Evolutionary conservation across 2,113 vertebrate species (phyloP), one percentile per base, ranked within the genome.

Genomic region (Antennarius striatus): DNA sequence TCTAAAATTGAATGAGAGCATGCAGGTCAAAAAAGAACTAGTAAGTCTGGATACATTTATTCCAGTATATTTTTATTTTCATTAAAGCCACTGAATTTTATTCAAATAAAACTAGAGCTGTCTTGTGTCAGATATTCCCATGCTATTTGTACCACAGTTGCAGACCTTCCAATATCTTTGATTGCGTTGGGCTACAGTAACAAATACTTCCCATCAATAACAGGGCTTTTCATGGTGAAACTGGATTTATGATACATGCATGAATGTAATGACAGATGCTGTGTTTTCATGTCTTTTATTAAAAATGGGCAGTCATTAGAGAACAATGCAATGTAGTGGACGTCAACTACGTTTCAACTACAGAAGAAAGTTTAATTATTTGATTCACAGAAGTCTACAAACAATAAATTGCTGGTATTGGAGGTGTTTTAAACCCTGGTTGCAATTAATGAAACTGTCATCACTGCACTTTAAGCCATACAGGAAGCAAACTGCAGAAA

Each of bases 1-100:
- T 86, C 88, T 99, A 80, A 99, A 99, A 77, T 90, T 99, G 73
- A 98, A 94, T 0, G 98, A 99, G 89, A 98, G 92, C 85, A 92
- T 95, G 75, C 95, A 96, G 80, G 94, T 98, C 84, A 99, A 99
- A 91, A 98, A 95, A 75, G 96, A 98, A 43, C 91, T 99, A 90
- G 98, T 99, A 59, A 94, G 96, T 87, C 14, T 50, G 6, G 64
- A 58, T 57, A 13, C 57, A 17, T 28, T 58, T 36, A 55, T 39
- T 22, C 0, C 4, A 55, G 12, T 51, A 16, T 10, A 15, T 13
- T 63, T 32, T 47, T 36, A 39, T 8, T 6, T 32, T 32, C 12
- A n/a, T 17, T 51, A 51, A 22, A 45, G 1, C 12, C 42, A 45
- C 32, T 43, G 11, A 10, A 11, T 43, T 43, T 43, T 43, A 11